A percentile compares a stretch with the other conserved stretches of the same genome.
These are phyloP conservation scores for Micrasema longulum DNA, from an alignment of 1,140 invertebrate species.

Conservation along the genomic window DNA sequence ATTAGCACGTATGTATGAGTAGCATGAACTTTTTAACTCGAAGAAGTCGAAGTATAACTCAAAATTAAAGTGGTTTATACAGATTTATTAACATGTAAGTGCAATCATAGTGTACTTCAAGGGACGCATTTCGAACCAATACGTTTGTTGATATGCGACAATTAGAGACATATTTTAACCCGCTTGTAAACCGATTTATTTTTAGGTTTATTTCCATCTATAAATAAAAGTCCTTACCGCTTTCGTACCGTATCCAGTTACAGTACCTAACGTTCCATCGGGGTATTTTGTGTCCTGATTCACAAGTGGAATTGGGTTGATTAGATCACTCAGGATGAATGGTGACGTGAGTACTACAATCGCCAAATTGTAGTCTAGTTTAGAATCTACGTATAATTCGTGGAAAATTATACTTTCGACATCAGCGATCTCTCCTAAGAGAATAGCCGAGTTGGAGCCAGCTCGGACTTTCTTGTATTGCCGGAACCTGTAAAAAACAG, in stretches of 20 bases:
- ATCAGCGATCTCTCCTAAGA: neutral
- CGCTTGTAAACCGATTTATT: too few species aligned
- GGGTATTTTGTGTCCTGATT: neutral
- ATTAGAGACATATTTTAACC: too few species aligned
- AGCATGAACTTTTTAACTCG: too few species aligned
- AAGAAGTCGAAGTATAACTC: too few species aligned
- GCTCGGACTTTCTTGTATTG: conserved; percentile 3
- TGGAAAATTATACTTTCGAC: conserved; percentile 5
- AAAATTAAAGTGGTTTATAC: too few species aligned
- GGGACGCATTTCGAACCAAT: too few species aligned
- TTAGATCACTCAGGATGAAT: conserved; percentile 6
- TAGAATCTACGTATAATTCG: neutral
- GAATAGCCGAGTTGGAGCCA: neutral
- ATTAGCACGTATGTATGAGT: too few species aligned
- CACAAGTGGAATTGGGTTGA: neutral
- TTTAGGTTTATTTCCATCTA: too few species aligned
- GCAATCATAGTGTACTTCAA: too few species aligned
- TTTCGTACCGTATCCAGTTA: conserved; percentile 7
- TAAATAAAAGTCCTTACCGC: neutral
- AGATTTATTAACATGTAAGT: too few species aligned
- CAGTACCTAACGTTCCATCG: neutral
- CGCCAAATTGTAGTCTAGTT: neutral
- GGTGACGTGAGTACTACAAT: neutral
- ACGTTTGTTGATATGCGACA: too few species aligned
- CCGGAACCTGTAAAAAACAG: neutral